Conservation (phyloP, 1,140 invertebrate species). For the Neotoxoptera formosana region DNA sequence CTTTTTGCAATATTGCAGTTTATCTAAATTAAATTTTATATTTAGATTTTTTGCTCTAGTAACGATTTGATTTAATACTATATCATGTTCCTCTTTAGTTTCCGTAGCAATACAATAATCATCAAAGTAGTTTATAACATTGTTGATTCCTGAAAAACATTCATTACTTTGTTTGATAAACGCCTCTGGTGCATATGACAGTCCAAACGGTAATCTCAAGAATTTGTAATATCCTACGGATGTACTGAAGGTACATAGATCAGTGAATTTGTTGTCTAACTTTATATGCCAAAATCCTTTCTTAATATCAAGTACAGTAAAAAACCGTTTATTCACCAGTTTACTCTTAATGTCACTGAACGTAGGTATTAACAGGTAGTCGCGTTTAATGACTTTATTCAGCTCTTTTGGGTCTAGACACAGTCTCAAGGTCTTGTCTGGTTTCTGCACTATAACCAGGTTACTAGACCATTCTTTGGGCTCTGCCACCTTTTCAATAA, state of each 20-base stretch:
- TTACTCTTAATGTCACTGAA: constrained; percentile 56
- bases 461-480: constrained; percentile 63
- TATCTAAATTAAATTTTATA: constrained; percentile 62
- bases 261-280: not conserved
- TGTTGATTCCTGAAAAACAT: not conserved
- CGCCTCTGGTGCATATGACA: constrained; percentile 13
- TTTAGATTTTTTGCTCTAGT: constrained; percentile 61
- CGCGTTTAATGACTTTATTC: constrained; percentile 56
- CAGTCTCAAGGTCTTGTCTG: constrained; percentile 62
- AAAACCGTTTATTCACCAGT: constrained; percentile 58
- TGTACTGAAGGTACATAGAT: constrained; percentile 20
- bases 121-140: constrained; percentile 33
- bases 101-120: constrained; percentile 60
- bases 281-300: not conserved
- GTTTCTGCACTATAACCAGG: constrained; percentile 63
- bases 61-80: constrained; percentile 62
- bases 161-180: not conserved
- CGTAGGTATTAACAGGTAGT: constrained; percentile 56
- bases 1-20: constrained; percentile 61
- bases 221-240: constrained; percentile 7
- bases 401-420: constrained; percentile 63
- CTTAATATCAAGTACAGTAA: constrained; percentile 58
- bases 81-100: constrained; percentile 62
- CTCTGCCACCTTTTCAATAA: constrained; percentile 58
- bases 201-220: constrained; percentile 59